Evolutionary conservation across 2,888 invertebrate species (phyloP).

Genomic region (Drymonia ruficornis): DNA sequence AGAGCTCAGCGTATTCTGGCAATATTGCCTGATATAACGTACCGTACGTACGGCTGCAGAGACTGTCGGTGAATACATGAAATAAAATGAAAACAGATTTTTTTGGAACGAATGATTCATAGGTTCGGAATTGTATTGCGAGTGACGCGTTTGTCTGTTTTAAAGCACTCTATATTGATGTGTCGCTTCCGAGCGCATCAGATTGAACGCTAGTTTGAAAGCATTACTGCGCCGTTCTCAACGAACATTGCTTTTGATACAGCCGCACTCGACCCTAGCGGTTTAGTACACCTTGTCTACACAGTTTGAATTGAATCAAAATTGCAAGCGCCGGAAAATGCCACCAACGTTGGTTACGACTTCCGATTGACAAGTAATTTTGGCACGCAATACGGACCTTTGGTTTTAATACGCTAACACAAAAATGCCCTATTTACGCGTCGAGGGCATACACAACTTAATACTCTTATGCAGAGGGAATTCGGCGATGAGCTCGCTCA

Average conservation of each 20-base stretch:
- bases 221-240: background rate
- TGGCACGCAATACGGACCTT: too few species aligned
- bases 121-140: slow-evolving; percentile 17
- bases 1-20: too few species aligned
- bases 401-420: background rate
- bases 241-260: too few species aligned
- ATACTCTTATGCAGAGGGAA: background rate
- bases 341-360: too few species aligned
- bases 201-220: slow-evolving; percentile 14
- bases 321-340: too few species aligned
- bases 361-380: too few species aligned
- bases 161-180: slow-evolving; percentile 21
- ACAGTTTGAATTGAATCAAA: too few species aligned
- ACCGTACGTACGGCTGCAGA: too few species aligned
- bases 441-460: background rate
- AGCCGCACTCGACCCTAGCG: too few species aligned
- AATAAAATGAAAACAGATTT: slow-evolving; percentile 4
- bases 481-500: background rate
- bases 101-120: slow-evolving; percentile 23
- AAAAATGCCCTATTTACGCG: background rate
- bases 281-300: too few species aligned
- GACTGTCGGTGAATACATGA: background rate
- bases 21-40: too few species aligned
- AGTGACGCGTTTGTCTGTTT: slow-evolving; percentile 15
- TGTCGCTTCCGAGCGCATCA: slow-evolving; percentile 27